Percentiles rank a stretch among this genome's conserved stretches.
Conservation (phyloP, 2,888 invertebrate genomes). For the Macrosoma leucophasiata region DNA sequence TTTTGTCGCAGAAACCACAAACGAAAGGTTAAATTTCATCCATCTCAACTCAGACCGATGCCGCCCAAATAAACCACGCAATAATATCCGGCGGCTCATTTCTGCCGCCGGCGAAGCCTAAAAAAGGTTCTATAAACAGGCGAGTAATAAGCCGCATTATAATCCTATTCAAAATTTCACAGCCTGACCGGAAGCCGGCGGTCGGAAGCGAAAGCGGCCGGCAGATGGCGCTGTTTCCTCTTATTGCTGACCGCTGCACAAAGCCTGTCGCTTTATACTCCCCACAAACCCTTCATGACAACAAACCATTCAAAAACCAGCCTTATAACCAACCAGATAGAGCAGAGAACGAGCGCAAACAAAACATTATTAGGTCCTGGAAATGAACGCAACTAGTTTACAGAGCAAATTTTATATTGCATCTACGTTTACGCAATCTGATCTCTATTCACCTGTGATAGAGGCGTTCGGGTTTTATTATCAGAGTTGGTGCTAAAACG, state of each 20-base stretch:
- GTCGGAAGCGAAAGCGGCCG: constrained; percentile 48
- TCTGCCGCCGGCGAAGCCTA: constrained; percentile 8
- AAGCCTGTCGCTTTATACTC: constrained; percentile 51
- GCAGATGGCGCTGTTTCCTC: constrained; percentile 66
- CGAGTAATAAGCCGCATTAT: constrained; percentile 56
- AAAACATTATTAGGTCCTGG: constrained; percentile 37
- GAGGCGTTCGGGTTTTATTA: constrained; percentile 18
- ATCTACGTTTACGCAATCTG: constrained; percentile 30
- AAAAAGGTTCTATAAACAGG: constrained; percentile 26
- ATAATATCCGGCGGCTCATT: constrained; percentile 8
- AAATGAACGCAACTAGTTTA: constrained; percentile 62
- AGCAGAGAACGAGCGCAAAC: constrained; percentile 15
- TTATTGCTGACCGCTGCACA: constrained; percentile 66
- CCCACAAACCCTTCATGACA: constrained; percentile 23
- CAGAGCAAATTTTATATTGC: constrained; percentile 40
- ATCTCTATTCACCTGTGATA: constrained; percentile 32
- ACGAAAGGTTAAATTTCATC: too few relatives aligned
- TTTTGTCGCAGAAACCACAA: too few relatives aligned
- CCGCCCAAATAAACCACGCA: constrained; percentile 12
- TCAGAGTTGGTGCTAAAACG: constrained; percentile 16
- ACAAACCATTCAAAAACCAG: constrained; percentile 20
- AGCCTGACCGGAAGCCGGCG: constrained; percentile 48
- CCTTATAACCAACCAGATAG: constrained; percentile 26
- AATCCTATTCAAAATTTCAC: constrained; percentile 59
- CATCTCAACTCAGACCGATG: too few relatives aligned